Percentiles rank a stretch among this genome's conserved stretches.
These are phyloP conservation scores for Eubucco bourcierii DNA, from an alignment of 2,113 vertebrate species.

Conservation along the genomic window DNA sequence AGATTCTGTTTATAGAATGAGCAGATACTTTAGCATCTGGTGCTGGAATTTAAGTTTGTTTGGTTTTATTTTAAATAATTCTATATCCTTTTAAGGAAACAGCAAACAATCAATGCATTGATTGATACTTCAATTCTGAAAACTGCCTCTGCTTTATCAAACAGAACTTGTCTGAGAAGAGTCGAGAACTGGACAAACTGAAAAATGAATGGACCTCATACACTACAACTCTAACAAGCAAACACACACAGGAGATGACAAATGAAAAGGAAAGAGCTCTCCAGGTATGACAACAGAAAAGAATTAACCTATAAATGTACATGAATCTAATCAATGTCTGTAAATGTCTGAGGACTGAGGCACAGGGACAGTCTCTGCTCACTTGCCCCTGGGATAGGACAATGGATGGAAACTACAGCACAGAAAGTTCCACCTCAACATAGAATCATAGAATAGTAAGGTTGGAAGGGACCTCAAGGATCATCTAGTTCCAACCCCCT, in stretches of 20 bases:
- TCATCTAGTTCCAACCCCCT: too few species aligned
- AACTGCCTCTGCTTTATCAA: background rate
- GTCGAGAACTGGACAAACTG: constrained; percentile 85
- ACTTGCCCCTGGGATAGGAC: too few species aligned
- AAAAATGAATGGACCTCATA: constrained; percentile 84
- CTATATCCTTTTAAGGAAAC: background rate
- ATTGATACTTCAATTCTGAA: background rate
- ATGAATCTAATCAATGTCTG: too few species aligned
- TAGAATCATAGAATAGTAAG: too few species aligned
- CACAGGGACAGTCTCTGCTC: too few species aligned
- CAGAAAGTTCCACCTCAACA: too few species aligned
- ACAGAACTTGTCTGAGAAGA: constrained; percentile 86
- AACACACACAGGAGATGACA: constrained; percentile 83
- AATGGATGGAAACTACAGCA: too few species aligned
- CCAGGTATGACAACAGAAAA: constrained; percentile 67
- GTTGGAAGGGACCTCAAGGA: too few species aligned
- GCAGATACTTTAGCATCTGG: background rate
- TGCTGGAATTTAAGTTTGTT: background rate
- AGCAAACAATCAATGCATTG: background rate
- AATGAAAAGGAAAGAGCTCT: constrained; percentile 84
- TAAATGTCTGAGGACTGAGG: too few species aligned
- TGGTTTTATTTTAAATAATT: background rate
- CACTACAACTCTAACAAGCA: constrained; percentile 77
- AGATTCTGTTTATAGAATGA: background rate
- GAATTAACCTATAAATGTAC: background rate